Evolutionary conservation across 2,797 vertebrate genomes (phyloP).

Genomic region (Lepidocolaptes lacrymiger): DNA sequence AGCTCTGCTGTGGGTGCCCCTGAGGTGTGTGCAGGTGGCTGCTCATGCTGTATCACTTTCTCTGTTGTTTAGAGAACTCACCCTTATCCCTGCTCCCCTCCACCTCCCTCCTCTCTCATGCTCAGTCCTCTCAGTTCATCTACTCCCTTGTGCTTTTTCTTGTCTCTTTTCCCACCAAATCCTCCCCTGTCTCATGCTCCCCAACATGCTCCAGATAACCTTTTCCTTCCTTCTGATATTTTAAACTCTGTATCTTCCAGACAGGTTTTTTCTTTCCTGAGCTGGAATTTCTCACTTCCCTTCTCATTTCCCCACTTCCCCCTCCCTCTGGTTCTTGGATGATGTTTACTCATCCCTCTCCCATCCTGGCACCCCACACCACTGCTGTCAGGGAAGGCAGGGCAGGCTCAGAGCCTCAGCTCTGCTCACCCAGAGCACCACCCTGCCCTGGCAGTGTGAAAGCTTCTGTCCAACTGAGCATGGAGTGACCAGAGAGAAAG

Average conservation of each 20-base stretch:
- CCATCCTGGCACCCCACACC: not conserved
- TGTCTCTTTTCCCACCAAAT: not conserved
- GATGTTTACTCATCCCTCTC: not conserved
- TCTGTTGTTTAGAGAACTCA: not conserved
- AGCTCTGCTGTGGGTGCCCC: not conserved
- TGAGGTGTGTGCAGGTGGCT: rapidly evolving
- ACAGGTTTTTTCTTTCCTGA: constrained; percentile 41
- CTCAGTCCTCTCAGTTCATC: not conserved
- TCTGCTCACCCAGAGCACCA: not conserved
- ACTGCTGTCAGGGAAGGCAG: not conserved
- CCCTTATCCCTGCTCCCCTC: not conserved
- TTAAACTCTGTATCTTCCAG: constrained; percentile 10
- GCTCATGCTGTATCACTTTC: rapidly evolving
- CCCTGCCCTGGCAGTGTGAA: not conserved
- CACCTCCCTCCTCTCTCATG: not conserved
- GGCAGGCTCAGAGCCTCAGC: not conserved
- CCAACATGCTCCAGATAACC: not conserved
- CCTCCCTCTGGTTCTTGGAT: not conserved
- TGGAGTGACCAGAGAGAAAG: not conserved
- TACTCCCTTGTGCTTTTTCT: not conserved
- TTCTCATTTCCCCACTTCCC: not conserved
- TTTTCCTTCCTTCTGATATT: constrained; percentile 47
- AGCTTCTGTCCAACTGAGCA: not conserved
- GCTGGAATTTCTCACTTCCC: constrained; percentile 40
- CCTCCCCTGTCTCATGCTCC: constrained; percentile 21